phyloP scores from a whole-genome alignment of 2,113 vertebrate genomes.

The Hippolais icterina region DNA sequence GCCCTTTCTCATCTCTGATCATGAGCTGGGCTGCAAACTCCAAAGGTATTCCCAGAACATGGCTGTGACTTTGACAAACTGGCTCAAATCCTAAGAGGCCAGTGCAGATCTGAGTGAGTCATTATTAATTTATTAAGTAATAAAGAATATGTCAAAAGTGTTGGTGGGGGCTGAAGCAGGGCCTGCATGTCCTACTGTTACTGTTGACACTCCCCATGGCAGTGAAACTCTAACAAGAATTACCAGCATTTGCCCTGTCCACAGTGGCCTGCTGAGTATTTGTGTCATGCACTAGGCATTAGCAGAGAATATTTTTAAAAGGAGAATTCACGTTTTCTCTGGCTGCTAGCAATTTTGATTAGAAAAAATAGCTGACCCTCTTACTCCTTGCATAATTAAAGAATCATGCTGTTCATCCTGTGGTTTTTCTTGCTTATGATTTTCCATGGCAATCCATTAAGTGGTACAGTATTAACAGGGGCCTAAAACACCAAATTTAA shows the following conservation, averaged over 20 bases:
- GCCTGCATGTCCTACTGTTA: not conserved
- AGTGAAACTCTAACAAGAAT: not conserved
- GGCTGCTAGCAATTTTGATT: not conserved
- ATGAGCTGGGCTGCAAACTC: not conserved
- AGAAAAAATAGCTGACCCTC: not conserved
- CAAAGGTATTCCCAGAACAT: not conserved
- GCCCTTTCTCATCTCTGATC: not conserved
- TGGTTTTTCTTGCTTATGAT: slow-evolving; percentile 1
- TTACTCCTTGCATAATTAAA: slow-evolving; percentile 33
- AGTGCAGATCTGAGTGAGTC: not conserved
- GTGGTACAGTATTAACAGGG: slow-evolving; percentile 31
- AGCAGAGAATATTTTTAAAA: not conserved
- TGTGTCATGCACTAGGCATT: not conserved
- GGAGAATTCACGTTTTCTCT: not conserved
- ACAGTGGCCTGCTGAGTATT: not conserved
- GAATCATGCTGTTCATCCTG: not conserved
- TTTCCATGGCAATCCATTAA: slow-evolving; percentile 51
- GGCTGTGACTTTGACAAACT: not conserved
- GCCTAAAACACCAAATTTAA: slow-evolving; percentile 32
- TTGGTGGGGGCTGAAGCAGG: not conserved
- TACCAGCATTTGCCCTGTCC: not conserved
- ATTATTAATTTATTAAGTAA: not conserved
- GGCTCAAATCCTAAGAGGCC: not conserved
- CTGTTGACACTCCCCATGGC: not conserved
- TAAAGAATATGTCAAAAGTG: not conserved